Evolutionary conservation across 37 sponge, comb jelly and placozoan genomes (phyloP).

Genomic region (Ephydatia muelleri): DNA sequence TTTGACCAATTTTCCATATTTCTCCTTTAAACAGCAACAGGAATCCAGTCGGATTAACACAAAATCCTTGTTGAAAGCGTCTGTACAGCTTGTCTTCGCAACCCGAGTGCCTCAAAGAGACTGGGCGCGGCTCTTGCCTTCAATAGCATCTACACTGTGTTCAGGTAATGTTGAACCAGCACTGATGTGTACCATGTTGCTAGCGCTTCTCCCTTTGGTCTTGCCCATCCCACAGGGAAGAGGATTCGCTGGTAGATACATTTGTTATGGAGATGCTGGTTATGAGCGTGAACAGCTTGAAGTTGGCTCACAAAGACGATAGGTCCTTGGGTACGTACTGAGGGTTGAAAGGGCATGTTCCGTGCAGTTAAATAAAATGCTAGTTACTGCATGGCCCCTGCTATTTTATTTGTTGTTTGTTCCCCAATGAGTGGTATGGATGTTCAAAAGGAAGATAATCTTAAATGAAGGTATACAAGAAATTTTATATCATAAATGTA

Average conservation of each 20-base stretch:
- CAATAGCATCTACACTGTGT: constrained; percentile 91
- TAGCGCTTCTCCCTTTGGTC: not conserved
- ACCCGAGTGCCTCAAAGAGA: constrained; percentile 85
- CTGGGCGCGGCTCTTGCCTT: constrained; percentile 94
- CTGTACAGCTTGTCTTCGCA: constrained; percentile 88
- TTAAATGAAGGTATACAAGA: too few species aligned
- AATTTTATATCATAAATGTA: too few species aligned
- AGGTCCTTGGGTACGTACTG: constrained; percentile 58
- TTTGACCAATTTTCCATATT: not conserved
- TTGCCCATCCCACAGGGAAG: constrained; percentile 64
- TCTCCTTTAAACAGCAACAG: constrained; percentile 61
- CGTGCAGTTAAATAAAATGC: not conserved
- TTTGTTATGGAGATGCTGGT: constrained; percentile 92
- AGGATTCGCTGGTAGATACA: constrained; percentile 79
- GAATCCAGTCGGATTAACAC: constrained; percentile 87
- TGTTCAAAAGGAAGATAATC: too few species aligned
- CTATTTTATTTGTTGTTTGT: too few species aligned
- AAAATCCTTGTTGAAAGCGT: constrained; percentile 88
- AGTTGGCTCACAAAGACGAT: constrained; percentile 78
- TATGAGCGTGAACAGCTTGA: constrained; percentile 66
- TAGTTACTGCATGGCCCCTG: too few species aligned
- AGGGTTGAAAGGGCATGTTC: not conserved
- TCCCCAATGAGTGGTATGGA: too few species aligned
- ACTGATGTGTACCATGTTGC: not conserved
- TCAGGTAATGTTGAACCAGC: constrained; percentile 56